phyloP scores from a whole-genome alignment of 1,140 invertebrate species.

The Samia ricini region DNA sequence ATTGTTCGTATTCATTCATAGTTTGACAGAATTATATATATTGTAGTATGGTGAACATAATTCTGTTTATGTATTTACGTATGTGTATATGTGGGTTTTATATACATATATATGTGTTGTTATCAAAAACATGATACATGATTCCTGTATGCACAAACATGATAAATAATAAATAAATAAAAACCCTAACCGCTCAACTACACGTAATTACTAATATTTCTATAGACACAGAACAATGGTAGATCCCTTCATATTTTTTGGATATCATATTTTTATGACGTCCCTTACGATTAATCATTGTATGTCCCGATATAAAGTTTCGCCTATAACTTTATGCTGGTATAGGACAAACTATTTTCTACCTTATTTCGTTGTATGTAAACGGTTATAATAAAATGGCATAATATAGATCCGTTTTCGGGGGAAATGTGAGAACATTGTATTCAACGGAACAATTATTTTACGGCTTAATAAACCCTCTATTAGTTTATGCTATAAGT shows the following conservation, averaged over 20 bases:
- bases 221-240: constrained; percentile 1
- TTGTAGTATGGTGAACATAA: too few relatives aligned
- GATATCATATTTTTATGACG: constrained; percentile 50
- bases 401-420: background rate
- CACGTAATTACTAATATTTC: constrained; percentile 11
- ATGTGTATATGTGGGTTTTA: too few relatives aligned
- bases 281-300: constrained; percentile 35
- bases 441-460: constrained; percentile 12
- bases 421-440: constrained; percentile 27
- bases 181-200: background rate
- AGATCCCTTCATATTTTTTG: constrained; percentile 6
- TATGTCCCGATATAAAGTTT: constrained; percentile 23
- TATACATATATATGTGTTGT: too few relatives aligned
- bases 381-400: background rate
- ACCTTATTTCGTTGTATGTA: constrained; percentile 15
- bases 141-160: too few relatives aligned
- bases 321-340: constrained; percentile 2
- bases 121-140: too few relatives aligned
- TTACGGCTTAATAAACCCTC: constrained; percentile 3
- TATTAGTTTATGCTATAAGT: constrained; percentile 7
- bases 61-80: too few relatives aligned
- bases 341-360: constrained; percentile 11
- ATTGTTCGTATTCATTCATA: too few relatives aligned
- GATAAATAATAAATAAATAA: background rate
- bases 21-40: too few relatives aligned